Base-by-base conservation (phyloP, 2,113 vertebrate species). In the Podiceps cristatus region DNA sequence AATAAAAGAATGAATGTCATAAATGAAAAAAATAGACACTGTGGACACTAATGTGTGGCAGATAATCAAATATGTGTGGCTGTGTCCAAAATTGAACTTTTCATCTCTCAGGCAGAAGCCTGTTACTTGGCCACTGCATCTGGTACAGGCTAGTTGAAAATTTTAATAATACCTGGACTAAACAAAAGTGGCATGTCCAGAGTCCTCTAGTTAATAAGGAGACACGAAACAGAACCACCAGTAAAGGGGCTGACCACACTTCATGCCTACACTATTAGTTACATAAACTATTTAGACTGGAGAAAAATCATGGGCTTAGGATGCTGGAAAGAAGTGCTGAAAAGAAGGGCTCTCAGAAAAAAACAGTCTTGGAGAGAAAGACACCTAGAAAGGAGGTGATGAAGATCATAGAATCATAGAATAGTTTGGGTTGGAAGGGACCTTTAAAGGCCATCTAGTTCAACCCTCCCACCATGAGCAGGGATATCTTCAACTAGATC, bases 181-280 rank as follows among this genome's bases (percentile, higher is more conserved):
- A 66, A 82, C 1, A 42, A n/a, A 71, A 64, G 25, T 8, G 7
- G 0, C 5, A 31, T 10, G 9, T 50, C 16, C 9, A 1, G 3
- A 50, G 47, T 63, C 7, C 7, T 67, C 31, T 37, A 49, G 13
- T 50, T 67, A 35, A 59, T 58, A 73, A 69, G 9, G 17, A 83
- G 13, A 49, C 27, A 22, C 3, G 2, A 53, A 83, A 47, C 20
- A 87, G 59, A 69, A 28, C 18, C 6, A 40, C 2, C 18, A 45
- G 5, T 24, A 53, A 40, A 9, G 5, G 13, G 8, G 6, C 16
- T 50, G 18, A 33, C 47, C 37, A 59, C 5, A 7, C 3, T 8
- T 17, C 72, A 8, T 78, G 25, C 35, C 19, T 77, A 5, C 29
- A 29, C 13, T 79, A 3, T 45, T 37, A 29, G 5, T 14, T 17